Evolutionary conservation across 2,888 invertebrate genomes (phyloP), one percentile per base, ranked within the genome.

Genomic region (Eumerus sabulonum): DNA sequence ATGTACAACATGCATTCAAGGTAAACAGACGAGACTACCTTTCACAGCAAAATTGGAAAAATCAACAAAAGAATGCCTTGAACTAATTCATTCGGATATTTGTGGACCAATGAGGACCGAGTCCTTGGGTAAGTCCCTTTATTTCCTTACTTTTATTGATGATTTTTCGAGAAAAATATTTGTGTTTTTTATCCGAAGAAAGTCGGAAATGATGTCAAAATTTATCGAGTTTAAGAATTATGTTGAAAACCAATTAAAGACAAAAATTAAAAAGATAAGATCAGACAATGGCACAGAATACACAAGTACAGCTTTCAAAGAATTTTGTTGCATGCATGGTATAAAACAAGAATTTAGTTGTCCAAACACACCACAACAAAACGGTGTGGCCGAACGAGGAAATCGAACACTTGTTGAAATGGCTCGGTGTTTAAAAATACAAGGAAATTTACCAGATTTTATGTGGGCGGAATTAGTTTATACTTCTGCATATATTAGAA

Each of bases 271-370:
- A 40, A 40, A n/a, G 40, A 40, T 7, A n/a, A 3, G 40, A n/a
- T 40, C 11, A n/a, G 66, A 57, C 27, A 66, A 56, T 56, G 54
- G 56, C 11, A 56, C 19, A 14, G 54, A 54, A 56, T 66, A 66
- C 12, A 66, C 27, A 11, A 54, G 51, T 38, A 13, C n/a, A 62
- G 45, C 40, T 40, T 62, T 62, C 7, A 12, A 19, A 2, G 19
- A 66, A 56, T 48, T 53, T 45, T 13, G 40, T 40, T n/a, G 11
- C 40, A 40, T 40, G 40, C 11, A 40, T 40, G 40, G 40, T 11
- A 40, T 40, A 47, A 18, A 47, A 16, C 47, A 47, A 17, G 47
- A 47, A 47, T 47, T 47, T 9, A 17, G n/a, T 47, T 18, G n/a
- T 40, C 27, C 51, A 53, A 45, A 50, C 38, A 60, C 63, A 45